phyloP scores from a whole-genome alignment of 2,113 vertebrate genomes.

The Xiphias gladius region DNA sequence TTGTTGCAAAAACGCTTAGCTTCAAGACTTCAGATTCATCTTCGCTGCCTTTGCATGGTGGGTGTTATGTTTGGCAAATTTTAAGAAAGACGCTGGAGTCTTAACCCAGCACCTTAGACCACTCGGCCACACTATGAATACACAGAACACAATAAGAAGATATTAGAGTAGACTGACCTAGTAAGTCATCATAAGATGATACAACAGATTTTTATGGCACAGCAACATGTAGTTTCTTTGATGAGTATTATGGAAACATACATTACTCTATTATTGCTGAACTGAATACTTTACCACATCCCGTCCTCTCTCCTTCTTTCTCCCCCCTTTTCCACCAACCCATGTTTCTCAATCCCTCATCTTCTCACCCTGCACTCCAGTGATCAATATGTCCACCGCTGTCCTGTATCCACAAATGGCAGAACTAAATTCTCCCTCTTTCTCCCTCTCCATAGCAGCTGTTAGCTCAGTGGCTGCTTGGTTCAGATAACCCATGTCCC shows the following conservation, averaged over 20 bases:
- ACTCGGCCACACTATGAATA: neutral
- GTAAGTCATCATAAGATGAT: conserved; percentile 2
- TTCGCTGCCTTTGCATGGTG: too few relatives aligned
- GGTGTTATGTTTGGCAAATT: too few relatives aligned
- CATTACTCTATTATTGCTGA: neutral
- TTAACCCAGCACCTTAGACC: too few relatives aligned
- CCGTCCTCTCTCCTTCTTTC: neutral
- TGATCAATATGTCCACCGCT: conserved; percentile 89
- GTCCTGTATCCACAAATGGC: conserved; percentile 87
- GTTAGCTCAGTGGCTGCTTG: conserved; percentile 76
- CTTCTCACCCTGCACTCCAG: conserved; percentile 86
- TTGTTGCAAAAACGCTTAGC: too few relatives aligned
- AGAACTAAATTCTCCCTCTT: conserved; percentile 81
- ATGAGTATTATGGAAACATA: neutral
- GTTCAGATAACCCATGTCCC: conserved; percentile 80
- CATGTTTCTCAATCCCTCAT: neutral
- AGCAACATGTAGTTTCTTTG: too few relatives aligned
- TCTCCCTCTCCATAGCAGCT: conserved; percentile 77
- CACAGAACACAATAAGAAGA: neutral
- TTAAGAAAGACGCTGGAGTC: too few relatives aligned
- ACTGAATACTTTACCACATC: neutral
- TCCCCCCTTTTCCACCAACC: too few relatives aligned
- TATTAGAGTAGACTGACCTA: fast-evolving
- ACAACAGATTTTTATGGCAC: neutral
- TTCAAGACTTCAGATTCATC: too few relatives aligned